Evolutionary conservation across 2,113 vertebrate species (phyloP).

Genomic region (Isurus oxyrinchus): DNA sequence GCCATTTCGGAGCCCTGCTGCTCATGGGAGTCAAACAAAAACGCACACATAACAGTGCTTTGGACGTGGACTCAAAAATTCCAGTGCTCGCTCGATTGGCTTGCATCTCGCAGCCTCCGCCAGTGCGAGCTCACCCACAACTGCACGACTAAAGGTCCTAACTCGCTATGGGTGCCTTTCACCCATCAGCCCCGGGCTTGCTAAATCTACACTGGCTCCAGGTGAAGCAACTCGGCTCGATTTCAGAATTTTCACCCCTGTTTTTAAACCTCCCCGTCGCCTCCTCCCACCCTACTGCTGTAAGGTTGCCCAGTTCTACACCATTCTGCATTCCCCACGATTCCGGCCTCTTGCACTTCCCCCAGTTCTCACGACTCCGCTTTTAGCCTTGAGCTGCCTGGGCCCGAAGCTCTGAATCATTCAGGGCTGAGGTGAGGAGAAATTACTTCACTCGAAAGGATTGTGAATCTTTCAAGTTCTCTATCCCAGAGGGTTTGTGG

Average conservation of each 20-base stretch:
- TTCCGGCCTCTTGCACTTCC: not conserved
- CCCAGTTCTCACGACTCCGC: not conserved
- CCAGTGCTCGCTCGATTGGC: not conserved
- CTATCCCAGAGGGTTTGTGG: no score
- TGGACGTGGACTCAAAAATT: not conserved
- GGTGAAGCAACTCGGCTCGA: no score
- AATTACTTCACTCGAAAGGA: no score
- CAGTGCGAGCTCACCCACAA: not conserved
- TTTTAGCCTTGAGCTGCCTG: not conserved
- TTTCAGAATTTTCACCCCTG: no score
- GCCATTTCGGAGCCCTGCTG: not conserved
- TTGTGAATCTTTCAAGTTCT: no score
- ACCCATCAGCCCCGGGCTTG: not conserved
- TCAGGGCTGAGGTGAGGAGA: no score
- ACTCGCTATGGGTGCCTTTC: not conserved
- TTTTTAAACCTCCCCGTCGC: no score
- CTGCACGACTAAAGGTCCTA: not conserved
- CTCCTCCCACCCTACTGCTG: not conserved
- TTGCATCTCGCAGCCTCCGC: not conserved
- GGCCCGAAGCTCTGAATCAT: not conserved
- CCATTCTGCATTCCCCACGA: not conserved
- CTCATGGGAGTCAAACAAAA: not conserved
- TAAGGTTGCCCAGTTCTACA: not conserved
- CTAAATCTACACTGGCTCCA: no score
- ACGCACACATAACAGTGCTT: not conserved